Conservation (phyloP, 2,113 vertebrate species). For the Antechinus stuartii region DNA sequence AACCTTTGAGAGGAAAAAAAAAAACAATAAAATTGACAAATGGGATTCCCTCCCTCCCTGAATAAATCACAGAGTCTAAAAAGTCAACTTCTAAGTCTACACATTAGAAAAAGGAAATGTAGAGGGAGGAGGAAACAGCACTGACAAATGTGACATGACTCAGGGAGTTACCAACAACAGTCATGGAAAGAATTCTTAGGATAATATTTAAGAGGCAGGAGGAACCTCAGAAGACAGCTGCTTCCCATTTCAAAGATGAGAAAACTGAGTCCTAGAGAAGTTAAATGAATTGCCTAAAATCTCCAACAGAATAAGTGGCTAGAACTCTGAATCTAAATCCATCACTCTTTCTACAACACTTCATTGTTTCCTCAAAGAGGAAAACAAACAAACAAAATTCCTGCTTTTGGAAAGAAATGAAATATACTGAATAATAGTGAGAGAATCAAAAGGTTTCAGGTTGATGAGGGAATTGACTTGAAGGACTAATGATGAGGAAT, state of each 20-base stretch:
- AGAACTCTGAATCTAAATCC: not conserved
- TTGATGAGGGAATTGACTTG: not conserved
- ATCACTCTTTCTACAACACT: not conserved
- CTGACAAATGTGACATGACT: not conserved
- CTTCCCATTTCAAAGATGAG: not conserved
- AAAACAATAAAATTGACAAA: conserved; percentile 1
- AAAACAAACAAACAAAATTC: not conserved
- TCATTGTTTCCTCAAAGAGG: not conserved
- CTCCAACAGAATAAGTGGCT: not conserved
- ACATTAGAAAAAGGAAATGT: conserved; percentile 31
- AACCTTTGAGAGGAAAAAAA: conserved; percentile 26
- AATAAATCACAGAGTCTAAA: conserved; percentile 12
- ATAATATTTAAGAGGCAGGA: not conserved
- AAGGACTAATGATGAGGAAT: no score
- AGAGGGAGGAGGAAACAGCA: conserved; percentile 26
- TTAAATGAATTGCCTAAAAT: not conserved
- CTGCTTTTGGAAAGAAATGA: conserved; percentile 14
- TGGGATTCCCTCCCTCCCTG: not conserved
- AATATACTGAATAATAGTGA: not conserved
- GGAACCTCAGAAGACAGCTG: not conserved
- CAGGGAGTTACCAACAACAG: not conserved
- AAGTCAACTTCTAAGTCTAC: not conserved
- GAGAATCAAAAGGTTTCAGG: not conserved
- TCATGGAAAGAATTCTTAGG: not conserved
- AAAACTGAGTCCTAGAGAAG: not conserved